Conservation (phyloP, 2,113 vertebrate genomes). For the Megaleporinus macrocephalus region DNA sequence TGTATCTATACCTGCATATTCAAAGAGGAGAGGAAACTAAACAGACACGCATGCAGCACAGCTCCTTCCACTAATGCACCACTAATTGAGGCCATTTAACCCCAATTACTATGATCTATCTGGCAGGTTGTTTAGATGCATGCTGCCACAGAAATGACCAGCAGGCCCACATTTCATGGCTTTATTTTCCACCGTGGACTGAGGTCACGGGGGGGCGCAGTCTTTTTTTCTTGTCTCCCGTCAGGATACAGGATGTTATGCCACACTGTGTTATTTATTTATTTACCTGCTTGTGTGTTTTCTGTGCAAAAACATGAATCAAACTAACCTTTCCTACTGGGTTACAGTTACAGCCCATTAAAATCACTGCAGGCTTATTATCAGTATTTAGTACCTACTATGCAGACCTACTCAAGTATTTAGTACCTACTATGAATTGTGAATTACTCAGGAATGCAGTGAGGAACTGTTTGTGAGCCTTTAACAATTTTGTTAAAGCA, state of each 20-base stretch:
- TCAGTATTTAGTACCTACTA: too few species aligned
- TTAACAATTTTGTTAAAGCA: too few species aligned
- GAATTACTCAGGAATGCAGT: too few species aligned
- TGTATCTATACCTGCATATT: constrained; percentile 13
- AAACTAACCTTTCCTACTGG: not conserved
- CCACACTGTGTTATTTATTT: not conserved
- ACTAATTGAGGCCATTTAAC: constrained; percentile 56
- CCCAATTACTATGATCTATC: constrained; percentile 50
- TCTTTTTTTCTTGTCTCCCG: not conserved
- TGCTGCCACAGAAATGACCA: constrained; percentile 50
- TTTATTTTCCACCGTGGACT: not conserved
- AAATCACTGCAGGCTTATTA: too few species aligned
- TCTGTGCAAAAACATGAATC: not conserved
- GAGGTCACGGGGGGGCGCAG: not conserved
- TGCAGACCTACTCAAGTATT: too few species aligned
- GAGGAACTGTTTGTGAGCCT: too few species aligned
- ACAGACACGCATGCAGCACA: not conserved
- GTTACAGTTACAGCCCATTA: not conserved
- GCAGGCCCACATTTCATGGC: constrained; percentile 14
- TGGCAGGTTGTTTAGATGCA: constrained; percentile 47
- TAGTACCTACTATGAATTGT: too few species aligned
- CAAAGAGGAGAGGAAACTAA: constrained; percentile 14
- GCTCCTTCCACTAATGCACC: constrained; percentile 26
- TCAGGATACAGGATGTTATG: not conserved
- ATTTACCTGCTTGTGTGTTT: not conserved